A percentile compares a stretch with the other conserved stretches of the same genome.
Evolutionary conservation across 2,113 vertebrate species (phyloP).

Genomic region (Micronycteris hirsuta): DNA sequence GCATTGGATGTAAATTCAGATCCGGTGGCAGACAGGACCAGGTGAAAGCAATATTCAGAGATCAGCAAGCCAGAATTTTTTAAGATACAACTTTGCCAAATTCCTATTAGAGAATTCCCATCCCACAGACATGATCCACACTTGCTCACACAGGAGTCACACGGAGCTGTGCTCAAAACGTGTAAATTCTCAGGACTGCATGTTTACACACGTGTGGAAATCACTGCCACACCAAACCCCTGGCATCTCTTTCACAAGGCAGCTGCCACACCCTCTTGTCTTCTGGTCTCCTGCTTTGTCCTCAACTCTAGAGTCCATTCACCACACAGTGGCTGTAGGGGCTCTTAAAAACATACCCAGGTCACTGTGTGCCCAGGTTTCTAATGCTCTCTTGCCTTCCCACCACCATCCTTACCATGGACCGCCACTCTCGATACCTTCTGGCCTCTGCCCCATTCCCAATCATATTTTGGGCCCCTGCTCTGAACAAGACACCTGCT

Average conservation of each 20-base stretch:
- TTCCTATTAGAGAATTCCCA: too few relatives aligned
- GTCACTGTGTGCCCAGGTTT: neutral
- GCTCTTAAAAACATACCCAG: neutral
- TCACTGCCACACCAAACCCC: too few relatives aligned
- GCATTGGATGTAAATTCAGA: too few relatives aligned
- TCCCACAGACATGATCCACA: too few relatives aligned
- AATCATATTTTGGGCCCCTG: neutral
- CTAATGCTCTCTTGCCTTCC: neutral
- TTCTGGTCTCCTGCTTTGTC: neutral
- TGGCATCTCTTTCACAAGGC: neutral
- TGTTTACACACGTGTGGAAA: too few relatives aligned
- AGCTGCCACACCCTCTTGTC: neutral
- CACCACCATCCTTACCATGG: neutral
- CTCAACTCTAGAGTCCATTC: neutral
- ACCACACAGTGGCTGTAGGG: neutral
- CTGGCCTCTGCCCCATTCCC: neutral
- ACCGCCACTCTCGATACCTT: neutral
- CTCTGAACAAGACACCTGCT: neutral
- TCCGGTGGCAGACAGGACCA: too few relatives aligned
- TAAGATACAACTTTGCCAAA: too few relatives aligned
- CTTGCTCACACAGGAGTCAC: too few relatives aligned
- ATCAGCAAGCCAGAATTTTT: too few relatives aligned
- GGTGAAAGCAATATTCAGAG: too few relatives aligned
- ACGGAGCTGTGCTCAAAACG: too few relatives aligned
- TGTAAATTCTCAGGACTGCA: too few relatives aligned